Conservation (phyloP, 2,888 invertebrate genomes). For the Atethmia centrago region DNA sequence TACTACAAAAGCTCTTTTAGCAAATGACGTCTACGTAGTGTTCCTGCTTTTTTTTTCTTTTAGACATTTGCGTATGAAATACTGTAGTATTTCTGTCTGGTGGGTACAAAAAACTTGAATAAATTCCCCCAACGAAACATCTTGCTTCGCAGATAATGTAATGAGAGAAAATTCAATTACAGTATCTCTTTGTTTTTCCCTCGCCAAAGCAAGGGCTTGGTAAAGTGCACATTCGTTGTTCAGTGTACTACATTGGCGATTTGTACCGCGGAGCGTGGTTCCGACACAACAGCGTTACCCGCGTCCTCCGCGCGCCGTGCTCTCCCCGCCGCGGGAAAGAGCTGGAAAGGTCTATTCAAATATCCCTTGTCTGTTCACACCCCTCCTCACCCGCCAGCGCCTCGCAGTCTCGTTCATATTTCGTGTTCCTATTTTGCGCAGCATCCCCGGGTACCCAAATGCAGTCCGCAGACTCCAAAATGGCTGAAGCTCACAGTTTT, state of each 20-base stretch:
- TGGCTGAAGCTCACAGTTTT: constrained; percentile 70
- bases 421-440: constrained; percentile 91
- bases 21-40: constrained; percentile 20
- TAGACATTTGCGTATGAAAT: constrained; percentile 42
- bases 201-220: constrained; percentile 74
- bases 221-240: constrained; percentile 87
- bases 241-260: constrained; percentile 87
- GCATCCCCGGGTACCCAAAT: constrained; percentile 90
- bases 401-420: constrained; percentile 91
- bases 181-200: constrained; percentile 82
- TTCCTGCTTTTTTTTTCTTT: constrained; percentile 17
- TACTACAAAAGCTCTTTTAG: constrained; percentile 20
- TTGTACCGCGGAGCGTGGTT: constrained; percentile 84
- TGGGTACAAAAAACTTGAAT: constrained; percentile 69
- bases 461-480: constrained; percentile 88
- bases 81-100: constrained; percentile 63
- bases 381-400: constrained; percentile 88
- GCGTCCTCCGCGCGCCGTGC: constrained; percentile 69
- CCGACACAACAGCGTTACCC: constrained; percentile 88
- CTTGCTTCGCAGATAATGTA: constrained; percentile 85
- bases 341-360: constrained; percentile 89
- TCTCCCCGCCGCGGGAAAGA: constrained; percentile 80
- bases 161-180: constrained; percentile 88
- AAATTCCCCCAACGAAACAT: constrained; percentile 74
- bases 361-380: constrained; percentile 89